Percentiles rank a stretch among this genome's conserved stretches.
Evolutionary conservation across 2,888 invertebrate genomes (phyloP).

Genomic region (Drosophila paranaensis): DNA sequence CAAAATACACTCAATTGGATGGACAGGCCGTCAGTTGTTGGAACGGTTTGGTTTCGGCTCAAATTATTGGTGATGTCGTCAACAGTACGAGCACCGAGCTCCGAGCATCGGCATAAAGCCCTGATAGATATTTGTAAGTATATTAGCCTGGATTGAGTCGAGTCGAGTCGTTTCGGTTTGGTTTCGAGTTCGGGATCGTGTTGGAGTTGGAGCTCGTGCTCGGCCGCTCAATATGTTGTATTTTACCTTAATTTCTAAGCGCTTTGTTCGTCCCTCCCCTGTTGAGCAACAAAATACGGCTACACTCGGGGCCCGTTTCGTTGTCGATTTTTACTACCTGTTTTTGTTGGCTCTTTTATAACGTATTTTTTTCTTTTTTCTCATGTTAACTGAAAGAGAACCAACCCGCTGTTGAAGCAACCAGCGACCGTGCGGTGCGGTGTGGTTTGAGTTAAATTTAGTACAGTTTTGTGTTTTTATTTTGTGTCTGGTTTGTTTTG

Average conservation of each 20-base stretch:
- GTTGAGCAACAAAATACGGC: slow-evolving; percentile 34
- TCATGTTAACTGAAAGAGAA: slow-evolving; percentile 55
- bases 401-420: slow-evolving; percentile 33
- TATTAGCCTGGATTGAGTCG: slow-evolving; percentile 41
- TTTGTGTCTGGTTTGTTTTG: slow-evolving; percentile 32
- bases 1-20: slow-evolving; percentile 4
- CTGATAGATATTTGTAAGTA: slow-evolving; percentile 31
- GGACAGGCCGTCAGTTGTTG: slow-evolving; percentile 22
- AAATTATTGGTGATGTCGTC: slow-evolving; percentile 56
- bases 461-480: slow-evolving; percentile 64
- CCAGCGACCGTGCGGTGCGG: slow-evolving; percentile 32
- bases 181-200: slow-evolving; percentile 3
- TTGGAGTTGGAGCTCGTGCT: slow-evolving; percentile 33
- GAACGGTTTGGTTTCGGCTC: slow-evolving; percentile 39
- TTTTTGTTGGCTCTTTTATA: slow-evolving; percentile 69
- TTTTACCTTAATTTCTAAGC: slow-evolving; percentile 64
- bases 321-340: slow-evolving; percentile 74
- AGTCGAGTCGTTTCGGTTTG: slow-evolving; percentile 18
- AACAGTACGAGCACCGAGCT: slow-evolving; percentile 22
- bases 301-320: slow-evolving; percentile 32
- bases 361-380: slow-evolving; percentile 61
- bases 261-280: slow-evolving; percentile 41
- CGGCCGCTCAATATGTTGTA: slow-evolving; percentile 30
- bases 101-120: slow-evolving; percentile 12
- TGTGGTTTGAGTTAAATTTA: slow-evolving; percentile 56